A percentile compares a stretch with the other conserved stretches of the same genome.
phyloP scores from a whole-genome alignment of 2,113 vertebrate genomes.

The Macaca mulatta region DNA sequence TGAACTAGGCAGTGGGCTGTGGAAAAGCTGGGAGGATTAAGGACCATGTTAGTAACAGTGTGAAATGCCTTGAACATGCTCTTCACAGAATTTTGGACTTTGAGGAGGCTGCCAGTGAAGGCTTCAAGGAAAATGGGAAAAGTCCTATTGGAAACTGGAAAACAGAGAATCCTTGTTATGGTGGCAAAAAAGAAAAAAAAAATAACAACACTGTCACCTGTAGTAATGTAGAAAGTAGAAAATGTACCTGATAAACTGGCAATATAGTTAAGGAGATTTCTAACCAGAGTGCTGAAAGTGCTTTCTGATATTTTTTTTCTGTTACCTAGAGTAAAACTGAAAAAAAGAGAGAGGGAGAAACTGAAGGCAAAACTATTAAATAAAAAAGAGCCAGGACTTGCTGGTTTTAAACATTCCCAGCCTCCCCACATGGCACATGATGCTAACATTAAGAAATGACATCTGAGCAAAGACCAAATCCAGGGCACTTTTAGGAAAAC shows the following conservation, averaged over 20 bases:
- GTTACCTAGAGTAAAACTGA: not conserved
- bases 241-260: not conserved
- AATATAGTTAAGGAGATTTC: not conserved
- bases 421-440: not conserved
- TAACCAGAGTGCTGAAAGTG: not conserved
- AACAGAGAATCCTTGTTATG: constrained; percentile 7
- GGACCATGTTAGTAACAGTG: not conserved
- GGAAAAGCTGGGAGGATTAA: not conserved
- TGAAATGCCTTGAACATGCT: not conserved
- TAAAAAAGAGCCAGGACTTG: not conserved
- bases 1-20: not conserved
- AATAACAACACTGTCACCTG: not conserved
- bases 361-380: not conserved
- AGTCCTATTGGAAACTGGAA: not conserved
- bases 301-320: not conserved
- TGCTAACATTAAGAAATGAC: not conserved
- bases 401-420: constrained; percentile 21
- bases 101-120: not conserved
- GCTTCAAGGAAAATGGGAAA: not conserved
- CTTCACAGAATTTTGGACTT: not conserved
- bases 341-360: not conserved
- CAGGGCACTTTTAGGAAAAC: constrained; percentile 1
- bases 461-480: constrained; percentile 26
- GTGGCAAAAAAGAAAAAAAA: not conserved
- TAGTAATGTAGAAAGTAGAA: not conserved